Evolutionary conservation across 1,140 invertebrate species (phyloP), one percentile per base, ranked within the genome.

Genomic region (Bombus turneri): DNA sequence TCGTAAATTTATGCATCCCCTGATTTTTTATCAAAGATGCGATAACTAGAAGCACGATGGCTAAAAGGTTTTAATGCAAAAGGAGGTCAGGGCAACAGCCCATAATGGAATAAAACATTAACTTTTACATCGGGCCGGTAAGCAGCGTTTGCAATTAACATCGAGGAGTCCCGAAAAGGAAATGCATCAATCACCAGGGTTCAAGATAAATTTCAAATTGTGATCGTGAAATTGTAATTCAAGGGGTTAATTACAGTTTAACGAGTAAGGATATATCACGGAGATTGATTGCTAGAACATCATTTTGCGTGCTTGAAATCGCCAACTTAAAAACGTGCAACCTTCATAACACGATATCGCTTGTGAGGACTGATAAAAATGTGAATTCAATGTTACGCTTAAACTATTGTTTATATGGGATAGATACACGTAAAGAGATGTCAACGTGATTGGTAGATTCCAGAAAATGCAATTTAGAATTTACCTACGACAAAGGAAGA

Each of bases 181-280:
- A 74, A 81, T 41, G 39, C 66, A 76, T 78, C 66, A 69, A 71
- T 80, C 85, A 83, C 28, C 68, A 28, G 57, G 53, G 37, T 39
- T 85, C 79, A n/a, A 88, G 87, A 86, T 86, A 80, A 22, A 53
- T 53, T 53, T 53, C 18, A 53, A 53, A 53, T 22, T 22, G 47
- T 53, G 47, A 86, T 77, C 57, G 66, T 74, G 64, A 68, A 89
- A 81, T 88, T 81, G 69, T 62, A 37, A 81, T 75, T 85, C 62
- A 72, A 81, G 12, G 28, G 15, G 71, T 74, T 85, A 85, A 81
- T 81, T 81, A 57, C 47, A 47, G 47, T 59, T 68, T n/a, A 81
- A 43, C 83, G 25, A 81, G 69, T 13, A 66, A 13, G 34, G 74
- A 59, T 69, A 66, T 62, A 34, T 28, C 57, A 68, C 43, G 53